A percentile compares a stretch with the other conserved stretches of the same genome.
phyloP scores from a whole-genome alignment of 2,888 invertebrate species.

The Eupelmus urozonus region DNA sequence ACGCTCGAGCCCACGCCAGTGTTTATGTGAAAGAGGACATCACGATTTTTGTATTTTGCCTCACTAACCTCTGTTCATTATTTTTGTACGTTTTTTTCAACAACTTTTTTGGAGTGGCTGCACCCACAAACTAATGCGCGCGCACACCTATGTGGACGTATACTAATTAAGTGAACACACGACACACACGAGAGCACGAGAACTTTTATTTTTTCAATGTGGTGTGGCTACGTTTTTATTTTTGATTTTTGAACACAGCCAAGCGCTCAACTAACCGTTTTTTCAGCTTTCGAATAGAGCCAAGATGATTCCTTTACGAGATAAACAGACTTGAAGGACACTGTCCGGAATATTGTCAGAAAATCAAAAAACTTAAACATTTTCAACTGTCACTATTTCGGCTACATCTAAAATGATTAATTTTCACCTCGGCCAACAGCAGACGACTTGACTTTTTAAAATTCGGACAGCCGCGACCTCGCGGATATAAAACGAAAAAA shows the following conservation, averaged over 20 bases:
- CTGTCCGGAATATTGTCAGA: no score
- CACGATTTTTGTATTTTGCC: conserved; percentile 75
- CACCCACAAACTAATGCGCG: conserved; percentile 73
- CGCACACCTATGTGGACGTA: conserved; percentile 67
- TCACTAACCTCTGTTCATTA: conserved; percentile 62
- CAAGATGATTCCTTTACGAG: no score
- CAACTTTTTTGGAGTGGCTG: conserved; percentile 73
- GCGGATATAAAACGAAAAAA: neutral
- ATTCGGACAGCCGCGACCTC: neutral
- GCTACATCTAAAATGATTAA: no score
- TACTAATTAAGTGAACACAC: conserved; percentile 63
- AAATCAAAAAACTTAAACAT: no score
- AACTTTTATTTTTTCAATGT: conserved; percentile 71
- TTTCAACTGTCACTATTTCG: neutral
- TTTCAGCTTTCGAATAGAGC: no score
- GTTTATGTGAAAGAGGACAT: conserved; percentile 60
- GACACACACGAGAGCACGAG: conserved; percentile 71
- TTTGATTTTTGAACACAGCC: conserved; percentile 60
- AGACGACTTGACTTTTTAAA: conserved; percentile 3
- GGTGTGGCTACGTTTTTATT: conserved; percentile 75
- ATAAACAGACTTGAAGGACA: no score
- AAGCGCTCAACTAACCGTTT: conserved; percentile 5
- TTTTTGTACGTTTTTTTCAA: conserved; percentile 51
- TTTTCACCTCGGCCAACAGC: no score
- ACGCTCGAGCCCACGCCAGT: conserved; percentile 53